Base-by-base conservation (phyloP, 2,888 invertebrate species). In the Cerastoderma edule region DNA sequence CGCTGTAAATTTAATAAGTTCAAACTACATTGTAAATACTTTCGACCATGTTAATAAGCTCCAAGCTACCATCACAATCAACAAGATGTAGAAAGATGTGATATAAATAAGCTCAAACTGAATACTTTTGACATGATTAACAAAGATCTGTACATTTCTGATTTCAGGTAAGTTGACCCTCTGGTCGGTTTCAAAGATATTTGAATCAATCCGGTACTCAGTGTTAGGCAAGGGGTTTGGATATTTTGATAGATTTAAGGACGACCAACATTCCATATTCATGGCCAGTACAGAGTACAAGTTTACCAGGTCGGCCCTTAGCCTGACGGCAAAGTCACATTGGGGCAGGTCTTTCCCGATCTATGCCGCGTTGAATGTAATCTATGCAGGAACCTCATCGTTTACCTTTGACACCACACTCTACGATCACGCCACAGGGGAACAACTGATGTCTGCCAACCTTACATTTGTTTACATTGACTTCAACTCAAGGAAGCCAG, bases 391-490 rank as follows among this genome's bases (percentile, higher is more conserved):
- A 22, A 74, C 32, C 1, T 79, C 82, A 0, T 76, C 82, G 1
- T 79, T 82, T 50, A 67, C 74, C 5, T 75, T 79, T 54, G 70
- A 67, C 16, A 50, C 54, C 28, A 48, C 46, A 22, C 35, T 82
- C 13, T 46, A 22, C 22, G 56, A 79, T 28, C 57, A 70, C 32
- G 48, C n/a, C 19, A 77, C 72, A 0, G 71, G 72, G 5, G 69
- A 72, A 50, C 4, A 46, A 10, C 65, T 82, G 0, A 57, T 72
- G 22, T 28, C 76, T 13, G 66, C 72, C 10, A 24, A n/a, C 2
- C 35, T 79, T 63, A 77, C 77, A 13, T 82, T 82, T 70, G 82
- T 82, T 1, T 82, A 77, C 56, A 75, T 82, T 27, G 79, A 82
- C 27, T 82, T 72, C 46, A 69, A 35, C 57, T 75, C 77, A 8